Evolutionary conservation across 2,888 invertebrate species (phyloP), one percentile per base, ranked within the genome.

Genomic region (Tetrapedia diversipes): DNA sequence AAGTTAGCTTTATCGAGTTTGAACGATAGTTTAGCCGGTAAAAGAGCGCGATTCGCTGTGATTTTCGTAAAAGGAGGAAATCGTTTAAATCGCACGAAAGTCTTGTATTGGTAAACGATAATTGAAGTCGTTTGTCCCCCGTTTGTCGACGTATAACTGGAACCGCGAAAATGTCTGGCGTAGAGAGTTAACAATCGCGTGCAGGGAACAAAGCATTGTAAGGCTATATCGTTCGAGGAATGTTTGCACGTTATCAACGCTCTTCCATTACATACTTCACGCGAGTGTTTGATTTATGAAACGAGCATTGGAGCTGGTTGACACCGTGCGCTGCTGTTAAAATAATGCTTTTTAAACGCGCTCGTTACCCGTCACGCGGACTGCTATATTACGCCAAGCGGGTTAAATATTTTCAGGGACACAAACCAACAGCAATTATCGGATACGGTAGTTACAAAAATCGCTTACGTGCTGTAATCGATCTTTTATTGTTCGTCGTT

Each of bases 261-360:
- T 70, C 76, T 59, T 60, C 66, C 60, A 75, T 79, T 80, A 71
- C 57, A 61, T 47, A 65, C 74, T 75, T 64, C 49, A 41, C 69
- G 57, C 63, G 72, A 76, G 76, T 41, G 76, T 67, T 68, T 79
- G 76, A 80, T 79, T 80, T 76, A 79, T 76, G 76, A 60, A 67
- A 78, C 79, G 68, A 76, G 54, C 47, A 74, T 76, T 60, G 51
- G 27, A 66, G 56, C 56, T 29, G 47, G 68, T 68, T 69, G 75
- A 75, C 76, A 41, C 37, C 47, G 51, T 14, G 47, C 22, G 49
- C 14, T 16, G 34, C n/a, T 32, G 56, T 7, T 45, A 4, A 59
- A 59, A 61, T 27, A 41, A 53, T 32, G 60, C 45, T 49, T 70
- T 67, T 77, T 61, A 67, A 64, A 53, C n/a, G 65, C 22, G 11